Evolutionary conservation across 2,113 vertebrate genomes (phyloP), one percentile per base, ranked within the genome.

Genomic region (Prolemur simus): DNA sequence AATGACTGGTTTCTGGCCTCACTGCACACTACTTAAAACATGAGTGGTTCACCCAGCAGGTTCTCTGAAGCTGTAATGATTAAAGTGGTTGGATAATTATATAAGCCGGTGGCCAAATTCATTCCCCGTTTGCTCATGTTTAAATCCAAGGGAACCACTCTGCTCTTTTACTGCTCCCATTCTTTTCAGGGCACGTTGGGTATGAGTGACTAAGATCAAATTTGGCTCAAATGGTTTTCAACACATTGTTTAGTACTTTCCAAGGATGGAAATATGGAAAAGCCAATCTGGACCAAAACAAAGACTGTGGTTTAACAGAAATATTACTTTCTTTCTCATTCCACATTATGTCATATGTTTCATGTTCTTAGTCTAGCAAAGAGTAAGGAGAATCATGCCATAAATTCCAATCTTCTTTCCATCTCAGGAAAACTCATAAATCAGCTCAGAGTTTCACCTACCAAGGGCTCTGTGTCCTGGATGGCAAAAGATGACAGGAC

Each of bases 361-460:
- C 39, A 95, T 88, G 8, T 37, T 85, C 29, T 74, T 71, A 71
- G 71, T 52, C 58, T 77, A 82, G 47, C 9, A 96, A 80, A 83
- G 2, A 71, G 77, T 17, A 45, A 82, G 96, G 68, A 42, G 87
- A 90, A 84, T 6, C 15, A 91, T 52, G 63, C 87, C 23, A 29
- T 66, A 39, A 92, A 73, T 54, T 47, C 39, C 34, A 66, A 21
- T 54, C 47, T 80, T 92, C 80, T 77, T 60, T 80, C 47, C 7
- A 7, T 78, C 64, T 37, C 80, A 87, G 27, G 81, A 96, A 86
- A 95, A 56, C 66, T 96, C 85, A 66, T 37, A 93, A 83, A 68
- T 74, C 49, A 91, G 42, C 49, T 52, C 42, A 92, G 56, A 81
- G n/a, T 56, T 91, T 80, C 71, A 63, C 66, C 9, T 34, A 64